Base-by-base conservation (phyloP, 2,113 vertebrate genomes). In the Sebastes schlegelii region DNA sequence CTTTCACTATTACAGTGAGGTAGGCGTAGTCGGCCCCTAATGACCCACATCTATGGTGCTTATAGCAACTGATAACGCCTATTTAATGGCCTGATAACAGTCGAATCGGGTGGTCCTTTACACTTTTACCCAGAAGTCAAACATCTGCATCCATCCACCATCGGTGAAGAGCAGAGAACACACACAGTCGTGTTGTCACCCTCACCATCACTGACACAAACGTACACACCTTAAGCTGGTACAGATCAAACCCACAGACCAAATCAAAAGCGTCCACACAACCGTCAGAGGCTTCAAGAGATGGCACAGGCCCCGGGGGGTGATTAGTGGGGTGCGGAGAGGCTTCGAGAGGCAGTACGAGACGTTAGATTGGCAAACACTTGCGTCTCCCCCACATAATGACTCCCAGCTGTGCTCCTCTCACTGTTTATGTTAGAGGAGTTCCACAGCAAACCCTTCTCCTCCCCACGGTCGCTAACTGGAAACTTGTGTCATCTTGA, bases 331-430 rank as follows among this genome's bases (percentile, higher is more conserved):
- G 86, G 84, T 76, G 87, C n/a, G 42, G 78, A 80, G 69, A 69
- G 43, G 73, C 87, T 63, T 61, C 48, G 72, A 55, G 80, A 87
- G 82, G 66, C 81, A 66, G 79, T 80, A 54, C 4, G 88, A 87
- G 90, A 34, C 34, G 90, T 90, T 91, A 81, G 83, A 85, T 70
- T 91, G 92, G 91, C 84, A 89, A 77, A 82, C 88, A 65, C 82
- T 78, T 52, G 68, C 57, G 63, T 85, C 88, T 89, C 91, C 86
- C 86, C 82, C 51, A 77, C 68, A 84, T 95, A 93, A 94, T 92
- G 80, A 86, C 77, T 93, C 90, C 92, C 92, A 94, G 92, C 92
- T 92, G 92, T 78, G 86, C 74, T 77, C n/a, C 82, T 86, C 83
- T 83, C 77, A 42, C 66, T 88, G 85, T 92, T 92, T 91, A 90